These are phyloP conservation scores for Chymomyza costata DNA, from an alignment of 1,140 invertebrate species.

Conservation along the genomic window DNA sequence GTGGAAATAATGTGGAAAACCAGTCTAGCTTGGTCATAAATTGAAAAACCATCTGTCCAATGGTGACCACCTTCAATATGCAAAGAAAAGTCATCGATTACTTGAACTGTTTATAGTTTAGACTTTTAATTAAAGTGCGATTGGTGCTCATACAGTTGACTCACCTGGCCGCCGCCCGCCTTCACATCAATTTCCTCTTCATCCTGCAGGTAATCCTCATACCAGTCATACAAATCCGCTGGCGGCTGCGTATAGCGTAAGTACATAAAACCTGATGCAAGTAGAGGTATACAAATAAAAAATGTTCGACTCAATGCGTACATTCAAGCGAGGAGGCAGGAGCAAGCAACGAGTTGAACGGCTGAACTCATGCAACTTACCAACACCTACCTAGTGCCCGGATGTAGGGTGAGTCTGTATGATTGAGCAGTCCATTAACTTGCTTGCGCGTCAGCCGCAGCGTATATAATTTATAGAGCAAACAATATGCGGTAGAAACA, in stretches of 20 bases:
- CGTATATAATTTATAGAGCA: constrained; percentile 99
- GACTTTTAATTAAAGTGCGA: constrained; percentile 19
- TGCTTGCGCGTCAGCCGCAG: constrained; percentile 97
- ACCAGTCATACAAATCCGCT: constrained; percentile 96
- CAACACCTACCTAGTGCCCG: constrained; percentile 98
- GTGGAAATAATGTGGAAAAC: constrained; percentile 98
- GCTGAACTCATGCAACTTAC: constrained; percentile 86
- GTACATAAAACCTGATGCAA: constrained; percentile 80
- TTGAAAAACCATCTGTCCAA: constrained; percentile 94
- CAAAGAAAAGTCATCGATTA: background rate
- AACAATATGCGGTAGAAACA: constrained; percentile 91
- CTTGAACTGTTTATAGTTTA: background rate
- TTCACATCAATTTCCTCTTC: constrained; percentile 98
- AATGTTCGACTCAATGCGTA: background rate
- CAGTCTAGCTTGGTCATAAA: constrained; percentile 97
- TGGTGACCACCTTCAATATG: constrained; percentile 83
- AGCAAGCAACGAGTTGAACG: constrained; percentile 62
- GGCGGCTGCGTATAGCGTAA: constrained; percentile 97
- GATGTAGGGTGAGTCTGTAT: constrained; percentile 98
- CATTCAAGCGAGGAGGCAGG: constrained; percentile 33
- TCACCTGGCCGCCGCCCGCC: constrained; percentile 93
- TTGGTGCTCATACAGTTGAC: constrained; percentile 73
- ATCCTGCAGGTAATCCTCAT: constrained; percentile 96
- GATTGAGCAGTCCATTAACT: constrained; percentile 95
- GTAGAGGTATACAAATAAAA: background rate